Percentiles rank a stretch among this genome's conserved stretches.
Evolutionary conservation across 2,113 vertebrate species (phyloP).

Genomic region (Donacobius atricapilla): DNA sequence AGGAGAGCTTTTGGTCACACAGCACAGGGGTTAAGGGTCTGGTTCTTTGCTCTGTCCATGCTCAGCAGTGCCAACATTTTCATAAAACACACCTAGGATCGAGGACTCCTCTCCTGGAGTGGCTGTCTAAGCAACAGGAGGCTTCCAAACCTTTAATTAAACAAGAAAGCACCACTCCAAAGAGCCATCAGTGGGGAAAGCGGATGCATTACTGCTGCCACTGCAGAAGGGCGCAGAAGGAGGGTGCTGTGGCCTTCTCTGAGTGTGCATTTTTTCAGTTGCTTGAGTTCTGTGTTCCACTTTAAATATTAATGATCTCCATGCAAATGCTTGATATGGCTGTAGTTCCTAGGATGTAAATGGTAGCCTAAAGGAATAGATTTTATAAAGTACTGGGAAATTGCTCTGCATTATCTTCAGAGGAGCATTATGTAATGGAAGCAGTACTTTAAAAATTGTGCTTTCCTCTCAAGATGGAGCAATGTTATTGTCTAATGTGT

Average conservation of each 20-base stretch:
- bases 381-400: neutral
- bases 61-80: neutral
- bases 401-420: neutral
- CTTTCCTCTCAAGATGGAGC: neutral
- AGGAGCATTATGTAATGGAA: neutral
- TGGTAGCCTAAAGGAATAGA: neutral
- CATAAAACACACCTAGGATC: neutral
- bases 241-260: neutral
- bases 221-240: neutral
- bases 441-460: neutral
- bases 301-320: neutral
- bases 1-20: neutral
- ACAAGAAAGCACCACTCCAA: rapidly evolving
- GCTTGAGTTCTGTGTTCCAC: neutral
- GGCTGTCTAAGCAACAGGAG: neutral
- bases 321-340: neutral
- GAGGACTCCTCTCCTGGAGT: neutral
- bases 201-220: neutral
- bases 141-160: neutral
- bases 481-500: neutral
- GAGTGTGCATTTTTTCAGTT: neutral
- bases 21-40: neutral
- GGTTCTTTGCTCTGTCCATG: rapidly evolving
- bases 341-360: neutral
- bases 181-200: neutral